Percentiles rank a stretch among this genome's conserved stretches.
These are phyloP conservation scores for Ennomos fuscantarius DNA, from an alignment of 2,888 invertebrate species.

Conservation along the genomic window DNA sequence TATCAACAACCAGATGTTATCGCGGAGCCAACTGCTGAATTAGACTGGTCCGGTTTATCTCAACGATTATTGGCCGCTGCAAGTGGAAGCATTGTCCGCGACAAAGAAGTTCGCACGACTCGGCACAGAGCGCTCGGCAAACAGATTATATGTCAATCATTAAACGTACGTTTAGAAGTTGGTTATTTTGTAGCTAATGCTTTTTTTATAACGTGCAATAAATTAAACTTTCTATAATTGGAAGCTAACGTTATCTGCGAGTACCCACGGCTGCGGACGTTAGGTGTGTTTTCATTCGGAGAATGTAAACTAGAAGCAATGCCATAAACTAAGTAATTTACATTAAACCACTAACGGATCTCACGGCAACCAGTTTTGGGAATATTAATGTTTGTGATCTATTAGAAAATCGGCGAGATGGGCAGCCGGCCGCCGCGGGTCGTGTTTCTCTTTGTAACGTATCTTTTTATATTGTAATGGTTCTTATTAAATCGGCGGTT, in stretches of 20 bases:
- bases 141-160: slow-evolving; percentile 39
- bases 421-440: slow-evolving; percentile 37
- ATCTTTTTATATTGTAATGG: slow-evolving; percentile 71
- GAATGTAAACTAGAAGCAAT: slow-evolving; percentile 77
- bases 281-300: slow-evolving; percentile 57
- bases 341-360: slow-evolving; percentile 84
- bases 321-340: slow-evolving; percentile 79
- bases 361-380: slow-evolving; percentile 77
- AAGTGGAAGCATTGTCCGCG: slow-evolving; percentile 3
- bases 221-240: slow-evolving; percentile 74
- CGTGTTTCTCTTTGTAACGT: slow-evolving; percentile 60
- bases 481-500: slow-evolving; percentile 58
- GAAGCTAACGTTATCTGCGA: slow-evolving; percentile 57
- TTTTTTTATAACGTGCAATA: slow-evolving; percentile 61
- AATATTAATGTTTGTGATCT: slow-evolving; percentile 81
- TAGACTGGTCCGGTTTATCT: slow-evolving; percentile 7
- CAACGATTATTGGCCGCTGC: background rate
- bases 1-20: slow-evolving; percentile 24
- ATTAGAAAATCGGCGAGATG: slow-evolving; percentile 80
- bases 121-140: background rate
- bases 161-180: slow-evolving; percentile 39
- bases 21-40: slow-evolving; percentile 9
- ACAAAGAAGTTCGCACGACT: background rate
- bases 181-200: slow-evolving; percentile 52
- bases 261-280: slow-evolving; percentile 36